Conservation (phyloP, 2,888 invertebrate genomes). For the Mythimna ferrago region DNA sequence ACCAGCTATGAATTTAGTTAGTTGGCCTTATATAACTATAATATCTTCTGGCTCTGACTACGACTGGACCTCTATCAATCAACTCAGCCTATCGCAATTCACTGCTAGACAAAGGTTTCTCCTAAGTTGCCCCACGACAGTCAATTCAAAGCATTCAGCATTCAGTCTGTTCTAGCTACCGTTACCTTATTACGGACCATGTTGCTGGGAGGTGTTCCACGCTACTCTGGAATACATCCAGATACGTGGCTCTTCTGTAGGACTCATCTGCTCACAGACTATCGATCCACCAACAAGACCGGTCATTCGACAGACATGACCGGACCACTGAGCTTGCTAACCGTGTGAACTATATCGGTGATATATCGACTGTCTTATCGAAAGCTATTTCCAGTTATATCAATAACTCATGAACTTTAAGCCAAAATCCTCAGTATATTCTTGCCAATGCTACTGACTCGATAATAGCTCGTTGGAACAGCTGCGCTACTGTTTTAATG, state of each 20-base stretch:
- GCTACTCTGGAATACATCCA: not conserved
- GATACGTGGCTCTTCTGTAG: not conserved
- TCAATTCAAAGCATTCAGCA: not conserved
- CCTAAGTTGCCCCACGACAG: not conserved
- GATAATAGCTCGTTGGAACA: not conserved
- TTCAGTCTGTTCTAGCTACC: not conserved
- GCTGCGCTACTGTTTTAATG: conserved; percentile 10
- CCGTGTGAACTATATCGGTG: not conserved
- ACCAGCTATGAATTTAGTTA: conserved; percentile 1
- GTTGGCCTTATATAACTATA: conserved; percentile 1
- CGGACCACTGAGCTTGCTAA: not conserved
- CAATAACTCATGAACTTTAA: too few species aligned
- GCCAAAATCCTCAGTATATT: not conserved
- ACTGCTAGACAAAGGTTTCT: not conserved
- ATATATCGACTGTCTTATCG: not conserved
- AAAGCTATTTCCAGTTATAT: not conserved
- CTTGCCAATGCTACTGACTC: not conserved
- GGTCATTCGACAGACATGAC: too few species aligned
- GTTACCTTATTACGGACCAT: not conserved
- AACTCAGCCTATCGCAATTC: not conserved
- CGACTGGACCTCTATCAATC: not conserved
- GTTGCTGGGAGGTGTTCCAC: too few species aligned
- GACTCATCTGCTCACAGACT: not conserved
- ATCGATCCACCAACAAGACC: not conserved
- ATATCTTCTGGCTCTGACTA: not conserved